Conservation (phyloP, 2,888 invertebrate species). For the Drosophila mercatorum region DNA sequence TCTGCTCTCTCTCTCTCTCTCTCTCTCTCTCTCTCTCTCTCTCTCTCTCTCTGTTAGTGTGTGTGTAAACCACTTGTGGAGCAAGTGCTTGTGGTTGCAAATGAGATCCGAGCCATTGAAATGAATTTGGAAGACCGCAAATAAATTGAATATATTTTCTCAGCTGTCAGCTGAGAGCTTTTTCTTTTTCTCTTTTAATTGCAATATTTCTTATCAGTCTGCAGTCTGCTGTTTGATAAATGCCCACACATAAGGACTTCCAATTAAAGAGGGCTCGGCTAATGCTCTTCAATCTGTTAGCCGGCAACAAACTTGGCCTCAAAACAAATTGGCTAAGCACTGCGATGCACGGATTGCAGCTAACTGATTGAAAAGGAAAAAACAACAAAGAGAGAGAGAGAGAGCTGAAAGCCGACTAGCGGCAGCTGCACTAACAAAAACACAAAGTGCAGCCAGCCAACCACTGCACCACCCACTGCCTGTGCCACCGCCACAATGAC, state of each 20-base stretch:
- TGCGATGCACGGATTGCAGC: constrained; percentile 33
- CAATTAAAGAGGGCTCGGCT: constrained; percentile 42
- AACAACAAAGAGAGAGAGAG: constrained; percentile 1
- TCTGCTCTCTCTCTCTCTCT: not conserved
- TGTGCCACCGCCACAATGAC: constrained; percentile 39
- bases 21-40: too few species aligned
- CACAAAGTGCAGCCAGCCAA: constrained; percentile 3
- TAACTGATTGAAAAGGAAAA: constrained; percentile 38
- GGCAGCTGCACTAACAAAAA: constrained; percentile 54
- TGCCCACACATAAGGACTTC: constrained; percentile 14
- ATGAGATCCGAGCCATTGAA: constrained; percentile 2
- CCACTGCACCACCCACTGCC: constrained; percentile 10
- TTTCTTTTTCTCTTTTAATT: not conserved
- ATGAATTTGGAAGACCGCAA: constrained; percentile 6
- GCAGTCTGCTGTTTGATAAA: constrained; percentile 18
- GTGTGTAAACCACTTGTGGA: constrained; percentile 25
- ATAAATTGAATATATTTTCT: constrained; percentile 33
- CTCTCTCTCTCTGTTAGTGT: not conserved
- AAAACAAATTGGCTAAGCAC: constrained; percentile 52
- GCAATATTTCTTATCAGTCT: constrained; percentile 18
- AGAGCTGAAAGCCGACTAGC: constrained; percentile 21
- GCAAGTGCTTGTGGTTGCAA: constrained; percentile 6
- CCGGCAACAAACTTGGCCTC: constrained; percentile 45
- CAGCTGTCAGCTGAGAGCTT: constrained; percentile 1
- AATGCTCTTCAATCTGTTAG: constrained; percentile 33